Evolutionary conservation across 1,140 invertebrate genomes (phyloP).

Genomic region (Drosophila seguyi): DNA sequence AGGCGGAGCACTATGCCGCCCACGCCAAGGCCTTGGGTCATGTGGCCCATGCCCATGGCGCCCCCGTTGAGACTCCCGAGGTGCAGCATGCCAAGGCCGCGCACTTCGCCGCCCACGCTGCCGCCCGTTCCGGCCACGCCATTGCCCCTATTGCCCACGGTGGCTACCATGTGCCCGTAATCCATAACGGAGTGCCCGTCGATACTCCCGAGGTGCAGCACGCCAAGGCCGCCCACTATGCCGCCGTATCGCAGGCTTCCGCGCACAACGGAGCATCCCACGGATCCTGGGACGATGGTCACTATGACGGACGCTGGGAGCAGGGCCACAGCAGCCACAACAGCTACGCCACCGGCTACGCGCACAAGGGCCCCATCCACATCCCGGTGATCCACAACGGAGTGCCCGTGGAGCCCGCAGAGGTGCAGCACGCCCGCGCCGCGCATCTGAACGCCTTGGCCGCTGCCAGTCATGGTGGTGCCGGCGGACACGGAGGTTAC

Average conservation of each 20-base stretch:
- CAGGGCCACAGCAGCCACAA: conserved; percentile 49
- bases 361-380: conserved; percentile 85
- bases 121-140: conserved; percentile 68
- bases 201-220: conserved; percentile 88
- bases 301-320: conserved; percentile 66
- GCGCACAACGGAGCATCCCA: conserved; percentile 68
- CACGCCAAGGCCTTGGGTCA: conserved; percentile 86
- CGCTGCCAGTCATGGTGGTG: conserved; percentile 79
- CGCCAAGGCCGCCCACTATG: conserved; percentile 87
- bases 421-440: conserved; percentile 87
- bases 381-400: conserved; percentile 86
- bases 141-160: conserved; percentile 65
- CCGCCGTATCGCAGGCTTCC: conserved; percentile 86
- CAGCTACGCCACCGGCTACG: conserved; percentile 65
- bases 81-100: conserved; percentile 84
- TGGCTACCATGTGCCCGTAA: conserved; percentile 85
- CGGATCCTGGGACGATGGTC: conserved; percentile 74
- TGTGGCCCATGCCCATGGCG: conserved; percentile 73
- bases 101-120: conserved; percentile 78
- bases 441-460: conserved; percentile 87
- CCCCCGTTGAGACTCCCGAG: conserved; percentile 85
- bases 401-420: conserved; percentile 87
- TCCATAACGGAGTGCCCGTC: conserved; percentile 86
- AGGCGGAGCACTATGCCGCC: conserved; percentile 87
- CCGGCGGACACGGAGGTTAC: conserved; percentile 58